These are phyloP conservation scores for Aplochiton taeniatus DNA, from an alignment of 2,797 vertebrate genomes.

Conservation along the genomic window DNA sequence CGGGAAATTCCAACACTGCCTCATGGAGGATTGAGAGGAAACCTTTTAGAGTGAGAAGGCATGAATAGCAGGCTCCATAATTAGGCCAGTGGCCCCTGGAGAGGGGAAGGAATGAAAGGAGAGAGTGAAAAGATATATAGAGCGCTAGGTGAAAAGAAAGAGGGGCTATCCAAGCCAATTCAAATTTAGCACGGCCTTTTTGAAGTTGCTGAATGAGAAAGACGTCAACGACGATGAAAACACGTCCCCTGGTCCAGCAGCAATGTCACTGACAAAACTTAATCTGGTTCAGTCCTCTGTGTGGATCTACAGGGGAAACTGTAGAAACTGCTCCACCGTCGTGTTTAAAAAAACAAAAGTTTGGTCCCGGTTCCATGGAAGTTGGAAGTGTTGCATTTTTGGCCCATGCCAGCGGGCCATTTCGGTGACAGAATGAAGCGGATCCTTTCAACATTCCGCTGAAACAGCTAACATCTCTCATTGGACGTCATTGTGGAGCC, in stretches of 20 bases:
- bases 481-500: too few species aligned
- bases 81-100: not conserved
- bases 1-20: constrained; percentile 18
- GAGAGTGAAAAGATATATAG: not conserved
- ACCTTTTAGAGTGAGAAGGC: constrained; percentile 12
- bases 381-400: too few species aligned
- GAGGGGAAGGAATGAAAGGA: not conserved
- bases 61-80: constrained; percentile 17
- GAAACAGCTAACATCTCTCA: constrained; percentile 1
- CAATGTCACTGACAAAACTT: constrained; percentile 27
- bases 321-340: too few species aligned
- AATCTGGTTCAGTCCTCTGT: constrained; percentile 3
- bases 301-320: not conserved
- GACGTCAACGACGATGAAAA: constrained; percentile 31
- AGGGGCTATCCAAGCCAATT: constrained; percentile 24
- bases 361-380: too few species aligned
- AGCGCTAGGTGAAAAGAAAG: constrained; percentile 8
- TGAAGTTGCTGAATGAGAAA: constrained; percentile 39
- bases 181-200: constrained; percentile 41
- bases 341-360: too few species aligned
- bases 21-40: constrained; percentile 14
- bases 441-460: constrained; percentile 3
- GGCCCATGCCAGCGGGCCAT: too few species aligned
- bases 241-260: constrained; percentile 34
- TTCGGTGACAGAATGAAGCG: not conserved